Conservation (phyloP, 2,113 vertebrate species). For the Scopus umbretta region DNA sequence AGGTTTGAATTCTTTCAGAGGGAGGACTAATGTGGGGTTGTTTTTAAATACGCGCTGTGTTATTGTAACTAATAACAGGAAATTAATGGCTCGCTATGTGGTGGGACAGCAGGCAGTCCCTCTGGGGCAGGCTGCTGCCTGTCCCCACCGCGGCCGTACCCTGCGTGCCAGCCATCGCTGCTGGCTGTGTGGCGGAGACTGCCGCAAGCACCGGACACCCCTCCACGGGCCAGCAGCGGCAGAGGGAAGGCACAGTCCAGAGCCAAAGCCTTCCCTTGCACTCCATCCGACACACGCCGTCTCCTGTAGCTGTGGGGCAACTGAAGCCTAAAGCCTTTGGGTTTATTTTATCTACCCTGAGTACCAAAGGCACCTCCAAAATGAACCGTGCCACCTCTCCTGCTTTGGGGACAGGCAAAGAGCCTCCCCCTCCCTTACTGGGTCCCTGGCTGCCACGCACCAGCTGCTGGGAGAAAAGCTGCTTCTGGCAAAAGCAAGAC, state of each 20-base stretch:
- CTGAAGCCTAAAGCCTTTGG: background rate
- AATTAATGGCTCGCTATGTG: background rate
- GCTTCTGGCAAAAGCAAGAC: background rate
- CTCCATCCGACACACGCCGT: rapidly evolving
- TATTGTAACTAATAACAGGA: constrained; percentile 48
- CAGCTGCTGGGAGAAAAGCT: background rate
- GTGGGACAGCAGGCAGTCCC: background rate
- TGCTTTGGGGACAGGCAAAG: background rate
- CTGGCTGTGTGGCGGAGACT: rapidly evolving
- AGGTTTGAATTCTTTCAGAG: background rate
- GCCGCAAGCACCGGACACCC: rapidly evolving
- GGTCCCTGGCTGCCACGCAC: background rate
- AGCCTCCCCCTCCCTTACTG: no score
- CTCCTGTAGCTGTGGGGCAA: background rate
- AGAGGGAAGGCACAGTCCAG: background rate
- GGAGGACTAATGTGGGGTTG: background rate
- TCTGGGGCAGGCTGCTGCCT: background rate
- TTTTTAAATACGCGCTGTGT: background rate
- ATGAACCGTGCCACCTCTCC: rapidly evolving
- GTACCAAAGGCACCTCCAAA: background rate
- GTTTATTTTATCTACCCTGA: background rate
- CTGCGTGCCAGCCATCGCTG: background rate
- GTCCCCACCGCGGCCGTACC: background rate
- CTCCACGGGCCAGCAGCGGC: background rate
- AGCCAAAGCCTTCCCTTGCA: background rate